Conservation (phyloP, 2,113 vertebrate species). For the Ondatra zibethicus region DNA sequence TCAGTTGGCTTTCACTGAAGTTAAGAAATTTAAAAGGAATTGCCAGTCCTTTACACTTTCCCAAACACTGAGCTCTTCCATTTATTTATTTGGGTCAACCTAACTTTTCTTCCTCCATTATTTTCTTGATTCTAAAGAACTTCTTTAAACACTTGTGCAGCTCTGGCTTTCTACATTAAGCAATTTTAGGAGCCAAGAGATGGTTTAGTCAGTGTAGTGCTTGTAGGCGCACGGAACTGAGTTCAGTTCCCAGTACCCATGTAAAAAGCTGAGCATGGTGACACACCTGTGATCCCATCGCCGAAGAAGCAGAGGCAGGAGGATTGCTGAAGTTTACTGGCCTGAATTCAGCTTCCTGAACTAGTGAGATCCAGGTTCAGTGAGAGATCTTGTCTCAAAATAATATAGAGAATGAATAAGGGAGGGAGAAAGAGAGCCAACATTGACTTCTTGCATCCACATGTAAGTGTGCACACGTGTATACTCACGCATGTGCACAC, state of each 20-base stretch:
- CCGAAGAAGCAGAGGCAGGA: neutral
- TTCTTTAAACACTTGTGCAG: neutral
- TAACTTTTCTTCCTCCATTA: neutral
- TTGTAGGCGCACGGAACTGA: neutral
- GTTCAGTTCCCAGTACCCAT: neutral
- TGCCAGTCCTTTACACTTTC: neutral
- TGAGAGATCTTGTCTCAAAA: neutral
- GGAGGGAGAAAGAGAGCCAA: neutral
- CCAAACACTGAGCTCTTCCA: neutral
- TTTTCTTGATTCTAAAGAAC: slow-evolving; percentile 26
- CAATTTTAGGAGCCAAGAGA: neutral
- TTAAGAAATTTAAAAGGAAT: neutral
- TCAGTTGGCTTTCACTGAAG: neutral
- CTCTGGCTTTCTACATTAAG: neutral
- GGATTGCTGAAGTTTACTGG: neutral
- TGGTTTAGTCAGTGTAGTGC: neutral
- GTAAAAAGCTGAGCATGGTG: neutral
- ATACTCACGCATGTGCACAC: neutral
- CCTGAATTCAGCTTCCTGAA: neutral
- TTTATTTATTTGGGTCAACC: neutral
- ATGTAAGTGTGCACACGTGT: neutral
- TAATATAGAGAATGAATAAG: neutral
- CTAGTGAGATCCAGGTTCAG: neutral
- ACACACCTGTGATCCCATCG: no score
- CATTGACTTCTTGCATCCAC: neutral